These are phyloP conservation scores for Siniperca undulata DNA, from an alignment of 2,797 vertebrate genomes.

Conservation along the genomic window DNA sequence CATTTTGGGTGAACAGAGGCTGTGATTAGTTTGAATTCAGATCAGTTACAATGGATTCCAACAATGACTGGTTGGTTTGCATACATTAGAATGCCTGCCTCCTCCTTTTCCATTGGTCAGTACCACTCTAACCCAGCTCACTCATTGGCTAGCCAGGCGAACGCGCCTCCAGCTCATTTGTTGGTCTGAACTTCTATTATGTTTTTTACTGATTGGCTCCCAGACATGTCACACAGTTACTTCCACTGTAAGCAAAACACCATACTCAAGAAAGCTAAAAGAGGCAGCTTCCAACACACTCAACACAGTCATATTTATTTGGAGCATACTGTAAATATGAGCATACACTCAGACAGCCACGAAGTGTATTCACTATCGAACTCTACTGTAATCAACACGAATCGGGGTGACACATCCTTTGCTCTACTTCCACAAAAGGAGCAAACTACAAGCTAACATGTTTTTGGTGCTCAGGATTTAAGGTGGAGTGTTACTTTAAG, in stretches of 20 bases:
- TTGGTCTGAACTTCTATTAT: neutral
- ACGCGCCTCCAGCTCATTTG: neutral
- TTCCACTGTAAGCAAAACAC: neutral
- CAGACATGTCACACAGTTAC: neutral
- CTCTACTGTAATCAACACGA: neutral
- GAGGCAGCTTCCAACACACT: neutral
- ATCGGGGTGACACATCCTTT: neutral
- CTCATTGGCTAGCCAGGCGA: neutral
- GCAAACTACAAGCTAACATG: neutral
- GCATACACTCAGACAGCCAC: neutral
- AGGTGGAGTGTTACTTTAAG: neutral
- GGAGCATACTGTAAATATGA: neutral
- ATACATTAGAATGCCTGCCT: neutral
- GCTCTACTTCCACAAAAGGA: neutral
- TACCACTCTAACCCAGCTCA: too few species aligned
- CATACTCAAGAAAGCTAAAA: neutral
- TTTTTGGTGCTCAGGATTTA: neutral
- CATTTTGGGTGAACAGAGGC: neutral
- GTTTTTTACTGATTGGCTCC: neutral
- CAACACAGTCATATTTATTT: neutral
- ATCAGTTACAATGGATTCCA: neutral
- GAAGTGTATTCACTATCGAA: neutral
- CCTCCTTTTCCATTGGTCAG: neutral
- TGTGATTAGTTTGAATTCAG: neutral
- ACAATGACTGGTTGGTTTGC: neutral